A percentile compares a stretch with the other conserved stretches of the same genome.
phyloP scores from a whole-genome alignment of 2,888 invertebrate genomes.

The Drosophila neonasuta region DNA sequence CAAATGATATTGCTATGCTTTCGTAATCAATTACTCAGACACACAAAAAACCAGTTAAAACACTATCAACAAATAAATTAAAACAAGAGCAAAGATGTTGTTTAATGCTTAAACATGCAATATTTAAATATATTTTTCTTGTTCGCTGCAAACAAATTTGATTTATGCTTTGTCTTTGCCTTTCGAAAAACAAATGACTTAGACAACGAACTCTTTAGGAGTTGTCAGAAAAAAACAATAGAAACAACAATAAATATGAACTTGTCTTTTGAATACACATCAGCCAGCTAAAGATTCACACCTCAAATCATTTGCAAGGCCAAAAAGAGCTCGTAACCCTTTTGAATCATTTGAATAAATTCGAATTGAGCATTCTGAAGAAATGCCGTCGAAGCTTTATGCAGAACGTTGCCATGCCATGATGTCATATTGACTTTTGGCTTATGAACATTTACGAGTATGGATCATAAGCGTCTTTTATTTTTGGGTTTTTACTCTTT shows the following conservation, averaged over 20 bases:
- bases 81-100: not conserved
- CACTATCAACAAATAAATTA: constrained; percentile 3
- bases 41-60: not conserved
- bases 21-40: not conserved
- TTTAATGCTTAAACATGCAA: not conserved
- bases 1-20: too few relatives aligned
- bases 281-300: constrained; percentile 26
- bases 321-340: constrained; percentile 26
- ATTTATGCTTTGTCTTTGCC: not conserved
- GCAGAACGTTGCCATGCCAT: constrained; percentile 57
- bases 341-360: constrained; percentile 50
- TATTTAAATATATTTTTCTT: constrained; percentile 4
- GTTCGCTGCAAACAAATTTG: not conserved
- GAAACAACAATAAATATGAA: constrained; percentile 25
- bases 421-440: constrained; percentile 58
- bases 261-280: constrained; percentile 9
- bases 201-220: constrained; percentile 49
- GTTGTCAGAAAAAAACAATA: not conserved
- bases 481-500: constrained; percentile 22
- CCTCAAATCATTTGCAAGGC: constrained; percentile 42
- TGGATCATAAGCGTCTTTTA: not conserved
- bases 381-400: constrained; percentile 53
- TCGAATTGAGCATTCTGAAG: constrained; percentile 54
- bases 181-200: constrained; percentile 50
- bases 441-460: constrained; percentile 22